These are phyloP conservation scores for Chloromyia formosa DNA, from an alignment of 2,888 invertebrate species.

Conservation along the genomic window DNA sequence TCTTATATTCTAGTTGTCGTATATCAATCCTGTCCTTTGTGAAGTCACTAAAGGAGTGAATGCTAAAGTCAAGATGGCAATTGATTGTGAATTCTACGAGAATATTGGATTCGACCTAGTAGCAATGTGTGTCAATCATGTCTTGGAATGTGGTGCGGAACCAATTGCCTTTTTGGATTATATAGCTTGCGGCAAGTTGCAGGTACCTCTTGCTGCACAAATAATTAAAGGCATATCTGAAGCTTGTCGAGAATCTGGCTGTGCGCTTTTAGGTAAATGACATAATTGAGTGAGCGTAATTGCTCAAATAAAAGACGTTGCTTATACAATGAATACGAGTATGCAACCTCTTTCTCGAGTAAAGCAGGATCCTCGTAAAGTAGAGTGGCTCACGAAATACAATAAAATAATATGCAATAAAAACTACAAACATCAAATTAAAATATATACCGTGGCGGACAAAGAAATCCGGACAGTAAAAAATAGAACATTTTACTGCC, in stretches of 20 bases:
- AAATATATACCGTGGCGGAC: no score
- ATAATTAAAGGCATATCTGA: conserved; percentile 88
- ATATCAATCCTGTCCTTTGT: conserved; percentile 85
- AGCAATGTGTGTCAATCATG: conserved; percentile 98
- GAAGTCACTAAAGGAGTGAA: conserved; percentile 97
- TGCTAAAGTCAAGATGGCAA: conserved; percentile 93
- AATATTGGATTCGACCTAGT: conserved; percentile 94
- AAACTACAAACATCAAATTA: no score
- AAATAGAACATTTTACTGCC: no score
- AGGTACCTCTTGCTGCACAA: conserved; percentile 77
- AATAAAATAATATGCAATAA: no score
- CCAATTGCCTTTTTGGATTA: conserved; percentile 97
- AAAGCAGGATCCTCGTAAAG: no score
- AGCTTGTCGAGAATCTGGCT: conserved; percentile 86
- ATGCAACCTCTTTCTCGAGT: no score
- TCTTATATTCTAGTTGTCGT: conserved; percentile 56
- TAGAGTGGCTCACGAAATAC: no score
- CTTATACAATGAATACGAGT: no score
- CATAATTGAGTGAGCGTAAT: no score
- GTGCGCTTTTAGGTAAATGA: conserved; percentile 85
- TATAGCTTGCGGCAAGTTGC: conserved; percentile 89
- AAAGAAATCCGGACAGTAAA: no score
- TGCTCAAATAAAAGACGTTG: no score
- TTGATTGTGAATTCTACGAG: conserved; percentile 78
- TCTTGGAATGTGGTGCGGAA: conserved; percentile 93